Conservation (phyloP, 1,140 invertebrate genomes). For the Akabosia matsudoensis region DNA sequence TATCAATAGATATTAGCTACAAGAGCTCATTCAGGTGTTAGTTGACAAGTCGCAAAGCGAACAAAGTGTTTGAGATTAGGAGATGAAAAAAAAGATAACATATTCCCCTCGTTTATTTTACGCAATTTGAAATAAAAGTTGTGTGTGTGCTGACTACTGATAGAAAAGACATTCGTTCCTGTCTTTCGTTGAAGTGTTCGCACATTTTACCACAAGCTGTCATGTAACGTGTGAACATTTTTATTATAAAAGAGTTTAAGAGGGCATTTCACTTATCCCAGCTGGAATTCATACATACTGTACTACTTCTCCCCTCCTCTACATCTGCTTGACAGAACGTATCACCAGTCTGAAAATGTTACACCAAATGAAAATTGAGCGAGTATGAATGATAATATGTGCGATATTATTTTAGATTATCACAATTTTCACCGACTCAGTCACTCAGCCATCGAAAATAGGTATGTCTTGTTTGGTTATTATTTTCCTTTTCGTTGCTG, state of each 20-base stretch:
- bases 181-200: background rate
- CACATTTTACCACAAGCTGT: slow-evolving; percentile 17
- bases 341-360: background rate
- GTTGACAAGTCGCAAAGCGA: no score
- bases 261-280: slow-evolving; percentile 11
- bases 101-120: background rate
- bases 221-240: slow-evolving; percentile 18
- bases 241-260: slow-evolving; percentile 12
- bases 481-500: slow-evolving; percentile 3
- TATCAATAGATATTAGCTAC: no score
- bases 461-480: background rate
- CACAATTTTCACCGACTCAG: no score
- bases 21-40: no score
- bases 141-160: background rate
- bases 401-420: no score
- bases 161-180: background rate
- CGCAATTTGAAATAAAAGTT: background rate
- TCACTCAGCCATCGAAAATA: no score
- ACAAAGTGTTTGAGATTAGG: background rate
- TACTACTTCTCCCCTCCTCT: background rate
- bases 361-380: background rate
- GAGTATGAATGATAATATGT: no score
- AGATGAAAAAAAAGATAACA: background rate
- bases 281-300: slow-evolving; percentile 8
- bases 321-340: background rate